Base-by-base conservation (phyloP, 2,888 invertebrate genomes). In the Chouioia cunea region DNA sequence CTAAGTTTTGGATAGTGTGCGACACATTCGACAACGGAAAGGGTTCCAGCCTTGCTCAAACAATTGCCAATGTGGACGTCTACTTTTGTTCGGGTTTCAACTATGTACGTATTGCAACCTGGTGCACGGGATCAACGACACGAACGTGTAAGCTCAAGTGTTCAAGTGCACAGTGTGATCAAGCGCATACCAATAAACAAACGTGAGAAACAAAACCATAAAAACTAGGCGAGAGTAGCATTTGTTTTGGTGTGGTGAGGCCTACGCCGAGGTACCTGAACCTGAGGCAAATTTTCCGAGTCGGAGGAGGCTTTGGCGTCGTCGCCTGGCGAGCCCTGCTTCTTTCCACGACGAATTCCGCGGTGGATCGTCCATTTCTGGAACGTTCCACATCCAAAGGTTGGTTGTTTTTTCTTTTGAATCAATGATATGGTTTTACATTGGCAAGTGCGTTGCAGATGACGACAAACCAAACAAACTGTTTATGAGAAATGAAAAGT, bases 321-420 rank as follows among this genome's bases (percentile, higher is more conserved):
- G 78, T 80, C 79, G 82, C 84, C 84, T 83, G 84, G 82, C 77
- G 81, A 80, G 79, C 84, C 81, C 82, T 84, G 85, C 81, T 83
- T 84, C 83, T 84, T 84, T 87, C 91, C 91, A 86, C 93, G 91
- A 83, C 92, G 90, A 86, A 92, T 91, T 88, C 92, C 93, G 85
- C 92, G 92, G 87, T 92, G 92, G 88, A 91, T 89, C 87, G 91
- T 92, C 93, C 93, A 92, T 90, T 92, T 93, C 93, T 93, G 91
- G 83, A 88, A 88, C 85, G 84, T 85, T 79, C 84, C 84, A 83
- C 80, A 82, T 81, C 80, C 58, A 73, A 63, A 65, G n/a, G 43
- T 46, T 27, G 27, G 2, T 27, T 36, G 6, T 36, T 36, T 36
- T 58, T 69, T 65, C 15, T 60, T 60, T 44, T 65, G 58, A 56